A percentile compares a stretch with the other conserved stretches of the same genome.
These are phyloP conservation scores for Oceanodroma tethys DNA, from an alignment of 2,113 vertebrate genomes.

Conservation along the genomic window DNA sequence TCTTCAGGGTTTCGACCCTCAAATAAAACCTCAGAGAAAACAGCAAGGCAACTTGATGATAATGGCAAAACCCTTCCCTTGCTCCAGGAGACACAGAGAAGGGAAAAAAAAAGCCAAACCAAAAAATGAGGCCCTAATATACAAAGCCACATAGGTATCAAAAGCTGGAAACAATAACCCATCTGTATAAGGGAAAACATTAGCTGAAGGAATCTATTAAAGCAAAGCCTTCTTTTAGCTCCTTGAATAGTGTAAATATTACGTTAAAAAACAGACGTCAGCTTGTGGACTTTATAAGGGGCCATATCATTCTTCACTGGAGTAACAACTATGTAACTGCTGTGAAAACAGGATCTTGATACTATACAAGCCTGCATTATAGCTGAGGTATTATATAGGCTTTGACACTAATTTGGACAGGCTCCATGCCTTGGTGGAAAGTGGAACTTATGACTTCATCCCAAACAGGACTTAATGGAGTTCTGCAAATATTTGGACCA, in stretches of 20 bases:
- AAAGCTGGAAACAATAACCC: conserved; percentile 62
- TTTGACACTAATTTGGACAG: conserved; percentile 56
- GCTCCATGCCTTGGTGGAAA: conserved; percentile 32
- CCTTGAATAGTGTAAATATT: conserved; percentile 62
- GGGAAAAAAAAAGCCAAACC: neutral
- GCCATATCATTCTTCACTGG: conserved; percentile 50
- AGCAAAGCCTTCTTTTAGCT: conserved; percentile 56
- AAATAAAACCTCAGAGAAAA: neutral
- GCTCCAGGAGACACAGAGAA: neutral
- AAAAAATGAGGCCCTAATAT: neutral
- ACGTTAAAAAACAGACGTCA: conserved; percentile 59
- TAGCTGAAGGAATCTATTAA: conserved; percentile 60
- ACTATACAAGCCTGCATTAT: conserved; percentile 33
- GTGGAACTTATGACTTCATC: conserved; percentile 43
- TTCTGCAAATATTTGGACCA: conserved; percentile 40
- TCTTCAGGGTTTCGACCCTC: neutral
- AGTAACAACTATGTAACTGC: conserved; percentile 56
- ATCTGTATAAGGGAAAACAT: conserved; percentile 49
- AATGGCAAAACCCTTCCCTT: neutral
- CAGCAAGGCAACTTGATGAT: neutral
- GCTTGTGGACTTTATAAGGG: conserved; percentile 48
- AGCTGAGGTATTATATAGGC: conserved; percentile 45
- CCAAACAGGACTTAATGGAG: conserved; percentile 24
- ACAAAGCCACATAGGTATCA: conserved; percentile 8
- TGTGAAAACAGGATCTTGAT: conserved; percentile 58